These are phyloP conservation scores for Formica exsecta DNA, from an alignment of 1,140 invertebrate species.

Conservation along the genomic window DNA sequence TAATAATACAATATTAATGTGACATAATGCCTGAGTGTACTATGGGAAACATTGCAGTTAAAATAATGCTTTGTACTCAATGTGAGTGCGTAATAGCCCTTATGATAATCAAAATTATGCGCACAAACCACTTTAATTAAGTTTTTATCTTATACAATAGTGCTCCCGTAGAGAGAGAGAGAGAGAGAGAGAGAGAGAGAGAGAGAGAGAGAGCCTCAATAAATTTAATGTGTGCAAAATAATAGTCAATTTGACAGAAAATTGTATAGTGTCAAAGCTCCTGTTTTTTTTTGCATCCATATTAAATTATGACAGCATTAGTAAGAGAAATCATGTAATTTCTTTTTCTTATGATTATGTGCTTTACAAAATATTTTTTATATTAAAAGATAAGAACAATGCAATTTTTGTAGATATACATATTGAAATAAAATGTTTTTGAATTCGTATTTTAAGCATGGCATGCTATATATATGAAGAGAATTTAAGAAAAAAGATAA, in stretches of 20 bases:
- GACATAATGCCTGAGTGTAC: constrained; percentile 38
- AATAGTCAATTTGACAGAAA: constrained; percentile 6
- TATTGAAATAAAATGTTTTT: constrained; percentile 27
- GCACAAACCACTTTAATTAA: constrained; percentile 52
- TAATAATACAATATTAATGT: constrained; percentile 38
- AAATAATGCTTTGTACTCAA: constrained; percentile 48
- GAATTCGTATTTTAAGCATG: constrained; percentile 21
- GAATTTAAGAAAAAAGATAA: constrained; percentile 33
- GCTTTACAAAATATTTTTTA: neutral
- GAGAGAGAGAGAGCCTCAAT: neutral
- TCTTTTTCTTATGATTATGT: neutral
- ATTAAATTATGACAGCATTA: too few species aligned
- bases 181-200: too few species aligned
- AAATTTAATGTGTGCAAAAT: constrained; percentile 24
- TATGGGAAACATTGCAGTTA: constrained; percentile 32
- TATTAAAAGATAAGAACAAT: neutral
- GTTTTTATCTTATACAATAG: constrained; percentile 58
- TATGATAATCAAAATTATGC: constrained; percentile 57
- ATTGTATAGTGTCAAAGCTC: neutral
- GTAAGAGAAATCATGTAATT: too few species aligned
- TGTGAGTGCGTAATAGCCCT: constrained; percentile 45
- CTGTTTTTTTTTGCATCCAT: too few species aligned
- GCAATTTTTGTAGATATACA: neutral
- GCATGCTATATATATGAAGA: constrained; percentile 26
- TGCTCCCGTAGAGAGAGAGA: neutral